Evolutionary conservation across 2,113 vertebrate species (phyloP), one percentile per base, ranked within the genome.

Genomic region (Astur gentilis): DNA sequence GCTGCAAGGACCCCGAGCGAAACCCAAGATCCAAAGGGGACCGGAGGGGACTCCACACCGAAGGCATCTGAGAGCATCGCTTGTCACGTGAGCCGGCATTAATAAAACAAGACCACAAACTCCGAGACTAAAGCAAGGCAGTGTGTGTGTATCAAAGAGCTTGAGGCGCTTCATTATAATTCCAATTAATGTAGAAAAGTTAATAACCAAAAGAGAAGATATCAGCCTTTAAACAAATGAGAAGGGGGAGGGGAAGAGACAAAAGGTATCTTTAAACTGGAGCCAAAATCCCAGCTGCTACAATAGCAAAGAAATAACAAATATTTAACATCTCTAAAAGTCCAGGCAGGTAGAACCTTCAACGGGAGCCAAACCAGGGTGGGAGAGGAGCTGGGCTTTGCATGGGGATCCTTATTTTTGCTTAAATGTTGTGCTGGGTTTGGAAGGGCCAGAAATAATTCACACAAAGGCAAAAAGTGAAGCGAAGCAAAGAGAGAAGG

Each of bases 1-100:
- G 94, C 95, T 70, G 90, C 77, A 87, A 93, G 76, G 92, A 93
- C 16, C 83, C 7, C 7, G 1, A 42, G 75, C 13, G 87, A 96
- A 87, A 96, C 58, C 50, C 32, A 13, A 95, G 61, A 49, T 7
- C 25, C 40, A 32, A 31, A 54, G 60, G 95, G 93, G 80, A 92
- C 21, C 1, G 3, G 32, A 49, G 79, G 91, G 82, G 54, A 85
- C 80, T 34, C 93, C 22, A 0, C 40, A 7, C 23, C 11, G 80
- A 11, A 38, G 50, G 16, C 22, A 40, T 13, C 72, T 0, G 50
- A 44, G 72, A 54, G 64, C 69, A 55, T 69, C 16, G 2, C 67
- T 62, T 15, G 15, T 20, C 60, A 73, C n/a, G 9, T 34, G 87
- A 60, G 42, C 29, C 7, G 5, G 38, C 89, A 67, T 62, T 22